Evolutionary conservation across 2,888 invertebrate species (phyloP), one percentile per base, ranked within the genome.

Genomic region (Catocala sponsa): DNA sequence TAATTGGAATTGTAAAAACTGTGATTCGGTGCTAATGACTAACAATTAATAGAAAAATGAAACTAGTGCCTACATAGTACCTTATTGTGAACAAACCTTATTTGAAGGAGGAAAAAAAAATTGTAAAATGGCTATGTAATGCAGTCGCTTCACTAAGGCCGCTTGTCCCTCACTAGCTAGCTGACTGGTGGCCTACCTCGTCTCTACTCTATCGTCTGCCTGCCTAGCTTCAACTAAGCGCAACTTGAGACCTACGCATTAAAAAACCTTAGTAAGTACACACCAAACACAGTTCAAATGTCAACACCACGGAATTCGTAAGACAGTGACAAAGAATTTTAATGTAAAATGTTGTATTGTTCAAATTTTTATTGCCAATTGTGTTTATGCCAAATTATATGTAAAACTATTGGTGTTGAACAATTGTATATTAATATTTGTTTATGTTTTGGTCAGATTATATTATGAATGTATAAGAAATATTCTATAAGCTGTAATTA

Each of bases 201-300:
- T 87, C 85, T 80, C 84, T 90, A 91, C 83, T 85, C 85, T 89
- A 91, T 76, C 81, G 82, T 87, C 90, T 90, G 91, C 93, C 94
- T 94, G 94, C 94, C 93, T 93, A 93, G 92, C 91, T 89, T 91
- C 90, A 87, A 90, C 89, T 91, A 90, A 88, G 91, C 90, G 88
- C 88, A 89, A 92, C 92, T 93, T 93, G 89, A 86, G 79, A 94
- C 94, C 94, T 94, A 94, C 85, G 88, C 87, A 91, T 93, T 91
- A 87, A 92, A 92, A 91, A 93, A 91, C 70, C 75, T 81, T 80
- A 73, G 76, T 86, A 75, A 87, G 82, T 85, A 83, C 77, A 85
- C 79, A 84, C 75, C 74, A 76, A 76, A 75, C 72, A 73, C 59
- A 64, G 70, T 58, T 66, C 64, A 61, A 67, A 60, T 42, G 55